A percentile compares a stretch with the other conserved stretches of the same genome.
Evolutionary conservation across 53 echinoderm and acorn worm species (phyloP).

Genomic region (Hippasteria phrygiana): DNA sequence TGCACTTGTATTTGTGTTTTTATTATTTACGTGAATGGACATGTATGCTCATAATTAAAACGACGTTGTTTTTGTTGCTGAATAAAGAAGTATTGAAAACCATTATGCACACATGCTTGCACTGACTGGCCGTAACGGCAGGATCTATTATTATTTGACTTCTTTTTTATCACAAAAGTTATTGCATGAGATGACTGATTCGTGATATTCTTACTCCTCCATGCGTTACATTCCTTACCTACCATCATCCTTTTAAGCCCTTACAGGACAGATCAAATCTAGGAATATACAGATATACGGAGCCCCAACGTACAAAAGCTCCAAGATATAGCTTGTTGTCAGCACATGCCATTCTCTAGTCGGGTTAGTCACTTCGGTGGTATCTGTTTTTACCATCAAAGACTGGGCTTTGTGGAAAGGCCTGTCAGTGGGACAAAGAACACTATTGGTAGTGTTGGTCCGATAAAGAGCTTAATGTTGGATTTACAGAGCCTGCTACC

Average conservation of each 20-base stretch:
- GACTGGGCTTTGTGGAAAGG: background rate
- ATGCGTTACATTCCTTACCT: background rate
- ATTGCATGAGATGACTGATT: background rate
- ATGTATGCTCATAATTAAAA: too few relatives aligned
- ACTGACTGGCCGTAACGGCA: too few relatives aligned
- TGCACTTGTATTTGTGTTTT: too few relatives aligned
- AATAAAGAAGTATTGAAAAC: too few relatives aligned
- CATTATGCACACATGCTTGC: too few relatives aligned
- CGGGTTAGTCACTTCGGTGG: conserved; percentile 37
- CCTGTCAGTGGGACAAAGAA: conserved; percentile 36
- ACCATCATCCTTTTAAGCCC: conserved; percentile 19
- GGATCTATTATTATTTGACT: too few relatives aligned
- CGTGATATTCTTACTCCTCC: background rate
- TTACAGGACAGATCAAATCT: conserved; percentile 17
- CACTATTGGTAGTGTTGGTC: conserved; percentile 49
- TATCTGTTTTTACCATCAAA: conserved; percentile 3
- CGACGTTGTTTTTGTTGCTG: too few relatives aligned
- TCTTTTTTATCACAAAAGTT: background rate
- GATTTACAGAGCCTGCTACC: background rate
- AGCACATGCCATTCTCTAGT: background rate
- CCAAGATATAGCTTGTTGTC: conserved; percentile 6
- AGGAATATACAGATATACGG: conserved; percentile 2
- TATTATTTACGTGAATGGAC: too few relatives aligned
- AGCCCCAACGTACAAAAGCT: conserved; percentile 22
- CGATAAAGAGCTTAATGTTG: conserved; percentile 51